Evolutionary conservation across 1,140 invertebrate genomes (phyloP), one percentile per base, ranked within the genome.

Genomic region (Drosophila persimilis): DNA sequence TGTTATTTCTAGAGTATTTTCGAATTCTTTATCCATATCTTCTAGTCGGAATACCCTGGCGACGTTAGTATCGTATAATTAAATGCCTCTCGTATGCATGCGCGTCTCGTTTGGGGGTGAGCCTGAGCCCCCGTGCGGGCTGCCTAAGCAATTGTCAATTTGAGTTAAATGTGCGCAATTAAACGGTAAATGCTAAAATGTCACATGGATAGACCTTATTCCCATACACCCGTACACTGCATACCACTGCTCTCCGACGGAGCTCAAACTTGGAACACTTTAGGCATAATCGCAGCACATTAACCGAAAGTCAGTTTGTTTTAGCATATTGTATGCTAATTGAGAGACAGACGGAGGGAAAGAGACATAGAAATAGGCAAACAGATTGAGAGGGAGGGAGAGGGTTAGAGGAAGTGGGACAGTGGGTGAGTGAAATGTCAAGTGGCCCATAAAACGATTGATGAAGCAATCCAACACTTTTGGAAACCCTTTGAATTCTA

Each of bases 121-220:
- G 46, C 15, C 57, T 61, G 35, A 66, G 46, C 15, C 57, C 61
- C 53, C 11, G 45, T 46, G 20, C 20, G 20, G 20, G 48, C 22
- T 51, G 73, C 48, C 64, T 61, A 67, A 81, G 81, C 81, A 86
- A 85, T 80, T 85, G 69, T 88, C 77, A 86, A 80, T 81, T 85
- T 85, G 81, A 67, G 65, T 85, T 81, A 86, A 85, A 78, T 72
- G 59, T 65, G 77, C 81, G 65, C 81, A 85, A 81, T 86, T 85
- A 77, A 85, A 85, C 70, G 61, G 53, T 61, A 74, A 86, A 11
- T 11, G 35, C 3, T 11, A 35, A 39, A 39, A 86, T 86, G 73
- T 46, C 56, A 75, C 58, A 69, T 55, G 55, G 13, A 76, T 67
- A 72, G 65, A 52, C 46, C 48, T 41, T 50, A 71, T 6, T 24